Base-by-base conservation (phyloP, 2,888 invertebrate species). In the Mythimna pallens region DNA sequence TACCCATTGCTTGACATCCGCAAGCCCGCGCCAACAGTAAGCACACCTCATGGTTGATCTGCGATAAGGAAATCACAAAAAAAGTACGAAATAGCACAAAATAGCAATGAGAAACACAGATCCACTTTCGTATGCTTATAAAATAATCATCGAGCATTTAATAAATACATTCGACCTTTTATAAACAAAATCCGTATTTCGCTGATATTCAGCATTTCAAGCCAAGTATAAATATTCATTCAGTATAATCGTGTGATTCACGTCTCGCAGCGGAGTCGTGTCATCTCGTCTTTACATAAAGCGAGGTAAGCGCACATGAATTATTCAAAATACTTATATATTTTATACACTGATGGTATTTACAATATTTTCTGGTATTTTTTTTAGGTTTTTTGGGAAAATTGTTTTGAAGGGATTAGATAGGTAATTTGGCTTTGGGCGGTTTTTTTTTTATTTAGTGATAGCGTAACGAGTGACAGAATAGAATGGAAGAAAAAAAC, bases 251-350 rank as follows among this genome's bases (percentile, higher is more conserved):
- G 71, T 59, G 58, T 61, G 78, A 81, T 81, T 77, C 57, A 3
- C 85, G 67, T 69, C 75, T 30, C 80, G 55, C 2, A 9, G 22
- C 25, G 47, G 65, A 20, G 81, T 61, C 66, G 43, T 36, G 71
- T 80, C 84, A 70, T 61, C 17, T 3, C 67, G n/a, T 55, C 67
- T 67, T 69, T 72, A 70, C 65, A 72, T 84, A 84, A 36, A 81
- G 65, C 59, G 22, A 63, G 66, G 75, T 75, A 84, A 79, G 65
- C 73, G 52, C 43, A 36, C 70, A 86, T 86, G 86, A 87, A 86
- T 86, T 58, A 86, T 87, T 82, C 82, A 82, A 78, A 76, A 61
- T 77, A 76, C 71, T 69, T 74, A 81, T 57, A 78, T 82, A 84
- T 79, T 81, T 73, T 79, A 75, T 70, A 75, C 71, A 84, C 70